These are phyloP conservation scores for Nemapogon koenigi DNA, from an alignment of 2,888 invertebrate genomes.

Conservation along the genomic window DNA sequence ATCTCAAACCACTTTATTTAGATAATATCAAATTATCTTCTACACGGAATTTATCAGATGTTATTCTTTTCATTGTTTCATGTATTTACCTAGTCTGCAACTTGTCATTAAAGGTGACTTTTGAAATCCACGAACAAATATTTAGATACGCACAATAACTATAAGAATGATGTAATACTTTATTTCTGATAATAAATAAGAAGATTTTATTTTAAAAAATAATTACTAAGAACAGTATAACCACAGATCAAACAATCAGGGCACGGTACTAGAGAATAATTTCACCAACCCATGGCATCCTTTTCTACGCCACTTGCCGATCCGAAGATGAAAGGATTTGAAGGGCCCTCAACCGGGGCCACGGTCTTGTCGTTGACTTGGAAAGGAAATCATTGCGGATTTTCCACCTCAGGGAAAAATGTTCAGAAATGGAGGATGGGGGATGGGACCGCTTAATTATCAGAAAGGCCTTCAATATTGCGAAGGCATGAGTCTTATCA, in stretches of 20 bases:
- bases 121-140: too few species aligned
- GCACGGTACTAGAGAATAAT: too few species aligned
- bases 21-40: too few species aligned
- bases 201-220: too few species aligned
- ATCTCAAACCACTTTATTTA: too few species aligned
- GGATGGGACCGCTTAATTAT: constrained; percentile 40
- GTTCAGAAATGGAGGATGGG: constrained; percentile 24
- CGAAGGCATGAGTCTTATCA: constrained; percentile 50
- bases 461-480: constrained; percentile 57
- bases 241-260: constrained; percentile 10
- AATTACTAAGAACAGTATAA: too few species aligned
- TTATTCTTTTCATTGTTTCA: too few species aligned
- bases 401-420: constrained; percentile 29
- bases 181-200: too few species aligned
- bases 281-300: too few species aligned
- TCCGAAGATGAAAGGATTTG: constrained; percentile 45
- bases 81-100: constrained; percentile 23
- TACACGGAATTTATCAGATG: too few species aligned
- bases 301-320: constrained; percentile 29
- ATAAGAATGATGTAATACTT: too few species aligned
- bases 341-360: constrained; percentile 19
- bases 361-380: constrained; percentile 30
- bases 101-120: constrained; percentile 52
- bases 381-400: constrained; percentile 28
- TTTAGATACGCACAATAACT: too few species aligned